These are phyloP conservation scores for Alethe diademata DNA, from an alignment of 2,113 vertebrate species.

Conservation along the genomic window DNA sequence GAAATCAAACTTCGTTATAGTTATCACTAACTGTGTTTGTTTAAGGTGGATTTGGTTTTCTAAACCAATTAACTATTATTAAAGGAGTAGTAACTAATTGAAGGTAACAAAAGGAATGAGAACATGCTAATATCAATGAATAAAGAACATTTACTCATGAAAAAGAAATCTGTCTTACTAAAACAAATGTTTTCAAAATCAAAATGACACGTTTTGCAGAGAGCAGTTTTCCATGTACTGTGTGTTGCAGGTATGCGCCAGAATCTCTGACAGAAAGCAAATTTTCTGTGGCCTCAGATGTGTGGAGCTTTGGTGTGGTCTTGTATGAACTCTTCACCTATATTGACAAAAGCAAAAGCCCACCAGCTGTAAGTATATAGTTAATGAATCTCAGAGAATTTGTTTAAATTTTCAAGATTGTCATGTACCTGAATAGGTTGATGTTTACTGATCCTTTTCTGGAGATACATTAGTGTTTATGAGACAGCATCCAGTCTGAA, in stretches of 20 bases:
- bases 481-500: neutral
- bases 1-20: neutral
- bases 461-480: neutral
- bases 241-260: constrained; percentile 88
- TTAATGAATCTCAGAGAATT: neutral
- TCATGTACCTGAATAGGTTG: neutral
- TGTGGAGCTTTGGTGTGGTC: constrained; percentile 98
- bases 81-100: neutral
- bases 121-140: neutral
- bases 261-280: constrained; percentile 97
- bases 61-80: neutral
- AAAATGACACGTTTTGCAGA: neutral
- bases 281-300: constrained; percentile 95
- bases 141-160: neutral
- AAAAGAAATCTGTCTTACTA: neutral
- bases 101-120: neutral
- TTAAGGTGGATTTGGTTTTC: neutral
- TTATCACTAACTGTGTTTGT: neutral
- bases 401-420: neutral
- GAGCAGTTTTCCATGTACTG: neutral
- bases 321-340: constrained; percentile 96
- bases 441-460: neutral
- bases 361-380: constrained; percentile 83
- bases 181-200: neutral
- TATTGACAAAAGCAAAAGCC: constrained; percentile 93